Evolutionary conservation across 1,140 invertebrate genomes (phyloP), one percentile per base, ranked within the genome.

Genomic region (Drosophila sproati): DNA sequence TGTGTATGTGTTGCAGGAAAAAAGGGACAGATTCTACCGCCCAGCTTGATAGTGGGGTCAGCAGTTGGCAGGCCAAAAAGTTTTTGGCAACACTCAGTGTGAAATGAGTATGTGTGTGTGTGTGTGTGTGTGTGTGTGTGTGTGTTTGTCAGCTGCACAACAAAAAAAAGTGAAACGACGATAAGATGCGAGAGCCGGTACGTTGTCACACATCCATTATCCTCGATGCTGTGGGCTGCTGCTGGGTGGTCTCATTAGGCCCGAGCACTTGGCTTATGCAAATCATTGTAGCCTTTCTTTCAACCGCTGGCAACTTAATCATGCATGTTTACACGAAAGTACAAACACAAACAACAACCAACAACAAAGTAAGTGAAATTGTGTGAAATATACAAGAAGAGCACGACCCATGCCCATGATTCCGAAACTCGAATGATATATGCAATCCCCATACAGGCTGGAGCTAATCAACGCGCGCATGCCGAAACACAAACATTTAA

Each of bases 311-410:
- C 75, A 88, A 73, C 80, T 88, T 88, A 88, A 88, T 88, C 85
- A 88, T 88, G 85, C 85, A 83, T 88, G 85, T 89, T 88, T 88
- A 89, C 85, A 88, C 80, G 85, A 77, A 80, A 88, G 85, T 78
- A 89, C 67, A 73, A 88, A 88, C 77, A 83, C 85, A 88, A 88
- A 88, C 85, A 88, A 63, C 55, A 72, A 55, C 12, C 43, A 70
- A 72, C 68, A 89, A 80, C 73, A 78, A 88, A 83, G 80, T 73
- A 75, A 75, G 73, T 68, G 61, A 64, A 28, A 69, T 77, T 73
- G 69, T 69, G 73, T 8, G 71, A 63, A 59, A 61, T 47, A 62
- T n/a, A 45, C 31, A 63, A 63, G 59, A 45, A 31, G 20, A 12
- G 29, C 45, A 57, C 39, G 39, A 41, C 57, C 34, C 31, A 48